A percentile compares a stretch with the other conserved stretches of the same genome.
phyloP scores from a whole-genome alignment of 2,888 invertebrate genomes.

The Parasteatoda lunata region DNA sequence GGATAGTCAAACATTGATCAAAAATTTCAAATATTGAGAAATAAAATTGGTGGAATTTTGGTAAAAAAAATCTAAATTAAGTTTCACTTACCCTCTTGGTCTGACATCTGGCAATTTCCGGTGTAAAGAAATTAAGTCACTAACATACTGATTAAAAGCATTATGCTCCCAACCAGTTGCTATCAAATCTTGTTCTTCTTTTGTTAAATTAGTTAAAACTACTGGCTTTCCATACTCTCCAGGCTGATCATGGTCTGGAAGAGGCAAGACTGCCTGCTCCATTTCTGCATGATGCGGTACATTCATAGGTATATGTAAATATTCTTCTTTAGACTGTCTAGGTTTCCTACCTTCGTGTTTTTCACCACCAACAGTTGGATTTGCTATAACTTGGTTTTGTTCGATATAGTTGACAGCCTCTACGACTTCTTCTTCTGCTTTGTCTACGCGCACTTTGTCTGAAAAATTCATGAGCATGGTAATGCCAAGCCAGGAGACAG shows the following conservation, averaged over 20 bases:
- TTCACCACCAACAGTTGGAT: constrained; percentile 17
- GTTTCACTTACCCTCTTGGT: constrained; percentile 85
- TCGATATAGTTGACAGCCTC: constrained; percentile 2
- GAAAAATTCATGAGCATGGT: constrained; percentile 61
- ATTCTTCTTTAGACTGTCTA: constrained; percentile 38
- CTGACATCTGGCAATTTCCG: constrained; percentile 93
- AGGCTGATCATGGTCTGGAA: constrained; percentile 71
- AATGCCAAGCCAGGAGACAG: constrained; percentile 69
- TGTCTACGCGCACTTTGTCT: constrained; percentile 31
- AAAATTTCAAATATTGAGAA: no score
- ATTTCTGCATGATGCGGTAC: neutral
- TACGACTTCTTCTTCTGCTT: constrained; percentile 16
- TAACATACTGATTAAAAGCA: constrained; percentile 98
- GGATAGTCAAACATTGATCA: no score
- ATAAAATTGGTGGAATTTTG: neutral
- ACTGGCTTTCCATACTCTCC: constrained; percentile 95
- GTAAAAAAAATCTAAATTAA: neutral
- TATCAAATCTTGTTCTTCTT: constrained; percentile 88
- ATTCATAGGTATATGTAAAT: constrained; percentile 1
- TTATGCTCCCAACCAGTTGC: constrained; percentile 98
- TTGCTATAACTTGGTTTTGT: neutral
- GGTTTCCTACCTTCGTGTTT: constrained; percentile 55
- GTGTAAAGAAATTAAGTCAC: constrained; percentile 96
- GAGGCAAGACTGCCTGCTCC: constrained; percentile 70
- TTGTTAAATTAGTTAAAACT: constrained; percentile 86